Percentiles rank a stretch among this genome's conserved stretches.
Conservation (phyloP, 2,797 vertebrate species). For the Sebastes vulpes region DNA sequence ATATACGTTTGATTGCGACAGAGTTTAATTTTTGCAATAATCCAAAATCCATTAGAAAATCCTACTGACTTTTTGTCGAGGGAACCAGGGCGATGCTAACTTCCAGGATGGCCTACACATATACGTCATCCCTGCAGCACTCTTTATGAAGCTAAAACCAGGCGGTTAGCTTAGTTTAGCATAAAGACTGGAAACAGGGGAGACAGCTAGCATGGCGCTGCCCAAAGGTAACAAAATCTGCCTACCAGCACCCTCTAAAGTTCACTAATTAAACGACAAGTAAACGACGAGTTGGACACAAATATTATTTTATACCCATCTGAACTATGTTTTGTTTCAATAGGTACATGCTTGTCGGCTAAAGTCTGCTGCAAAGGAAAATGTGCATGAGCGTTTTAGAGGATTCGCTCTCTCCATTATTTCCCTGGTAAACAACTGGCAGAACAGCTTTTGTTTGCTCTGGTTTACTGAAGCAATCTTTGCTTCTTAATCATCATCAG, state of each 20-base stretch:
- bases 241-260: background rate
- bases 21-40: too few relatives aligned
- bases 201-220: background rate
- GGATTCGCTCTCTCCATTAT: slow-evolving; percentile 1
- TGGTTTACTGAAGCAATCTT: slow-evolving; percentile 43
- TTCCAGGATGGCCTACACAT: background rate
- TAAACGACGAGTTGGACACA: background rate
- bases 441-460: slow-evolving; percentile 34
- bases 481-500: slow-evolving; percentile 37
- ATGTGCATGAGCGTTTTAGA: background rate
- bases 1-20: background rate
- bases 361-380: slow-evolving; percentile 13
- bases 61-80: background rate
- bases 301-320: background rate
- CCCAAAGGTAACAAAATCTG: background rate
- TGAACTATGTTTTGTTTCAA: background rate
- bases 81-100: background rate
- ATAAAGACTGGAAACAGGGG: background rate
- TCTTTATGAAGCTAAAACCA: background rate
- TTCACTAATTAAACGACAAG: background rate
- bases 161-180: background rate
- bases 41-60: too few relatives aligned
- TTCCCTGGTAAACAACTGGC: slow-evolving; percentile 13
- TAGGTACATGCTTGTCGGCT: background rate
- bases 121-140: background rate